These are phyloP conservation scores for Pelagia noctiluca DNA, from an alignment of 30 jellyfish, hydroid and myxozoan genomes.

Conservation along the genomic window DNA sequence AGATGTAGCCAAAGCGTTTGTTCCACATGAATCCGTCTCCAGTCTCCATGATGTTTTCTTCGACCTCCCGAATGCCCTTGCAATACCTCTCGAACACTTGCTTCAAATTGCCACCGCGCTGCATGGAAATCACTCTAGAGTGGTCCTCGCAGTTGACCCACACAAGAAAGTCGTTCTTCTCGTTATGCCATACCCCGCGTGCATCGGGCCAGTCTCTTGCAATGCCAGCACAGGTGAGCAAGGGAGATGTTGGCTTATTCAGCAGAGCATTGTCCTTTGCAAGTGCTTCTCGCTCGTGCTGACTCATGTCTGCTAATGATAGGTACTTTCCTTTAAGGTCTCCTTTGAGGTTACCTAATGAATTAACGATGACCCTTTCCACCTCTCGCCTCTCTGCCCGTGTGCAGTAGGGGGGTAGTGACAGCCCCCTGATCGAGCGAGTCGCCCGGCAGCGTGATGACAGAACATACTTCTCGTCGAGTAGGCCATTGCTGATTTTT, in stretches of 20 bases:
- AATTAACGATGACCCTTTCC: constrained; percentile 27
- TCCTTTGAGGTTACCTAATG: constrained; percentile 55
- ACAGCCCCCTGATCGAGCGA: constrained; percentile 71
- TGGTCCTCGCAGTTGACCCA: constrained; percentile 93
- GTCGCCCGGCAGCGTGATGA: constrained; percentile 85
- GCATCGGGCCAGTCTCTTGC: constrained; percentile 98
- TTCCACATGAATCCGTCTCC: constrained; percentile 90
- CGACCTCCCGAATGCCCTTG: constrained; percentile 76
- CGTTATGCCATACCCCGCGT: constrained; percentile 88
- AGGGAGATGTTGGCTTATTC: constrained; percentile 89
- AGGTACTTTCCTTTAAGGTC: constrained; percentile 66
- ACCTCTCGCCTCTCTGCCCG: constrained; percentile 80
- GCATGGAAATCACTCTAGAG: constrained; percentile 87
- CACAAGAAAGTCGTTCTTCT: constrained; percentile 76
- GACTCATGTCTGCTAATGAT: constrained; percentile 73
- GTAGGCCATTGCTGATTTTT: constrained; percentile 72
- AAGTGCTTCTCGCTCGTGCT: constrained; percentile 74
- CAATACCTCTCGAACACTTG: constrained; percentile 81
- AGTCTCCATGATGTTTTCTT: constrained; percentile 36
- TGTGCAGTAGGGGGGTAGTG: constrained; percentile 92
- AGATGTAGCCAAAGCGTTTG: constrained; percentile 85
- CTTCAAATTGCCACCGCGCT: constrained; percentile 88
- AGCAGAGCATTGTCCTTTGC: constrained; percentile 75
- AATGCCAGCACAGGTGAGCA: constrained; percentile 87
- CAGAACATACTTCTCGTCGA: constrained; percentile 83